Percentiles rank a stretch among this genome's conserved stretches.
phyloP scores from a whole-genome alignment of 2,888 invertebrate genomes.

The Watsonalla binaria region DNA sequence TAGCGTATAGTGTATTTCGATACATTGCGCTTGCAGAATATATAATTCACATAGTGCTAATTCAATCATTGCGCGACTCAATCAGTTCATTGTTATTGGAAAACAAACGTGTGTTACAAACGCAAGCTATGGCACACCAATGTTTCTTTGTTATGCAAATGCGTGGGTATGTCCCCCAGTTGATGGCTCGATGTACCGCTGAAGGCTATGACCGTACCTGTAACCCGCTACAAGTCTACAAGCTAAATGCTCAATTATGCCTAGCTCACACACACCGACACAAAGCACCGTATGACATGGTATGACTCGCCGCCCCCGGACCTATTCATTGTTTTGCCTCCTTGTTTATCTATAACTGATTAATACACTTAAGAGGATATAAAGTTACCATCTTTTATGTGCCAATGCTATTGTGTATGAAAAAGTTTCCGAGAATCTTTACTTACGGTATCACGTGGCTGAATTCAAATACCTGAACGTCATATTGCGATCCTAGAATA shows the following conservation, averaged over 20 bases:
- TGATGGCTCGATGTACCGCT: constrained; percentile 48
- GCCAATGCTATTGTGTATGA: background rate
- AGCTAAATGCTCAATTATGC: constrained; percentile 66
- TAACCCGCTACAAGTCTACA: constrained; percentile 56
- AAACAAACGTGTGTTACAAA: constrained; percentile 43
- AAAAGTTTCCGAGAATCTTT: background rate
- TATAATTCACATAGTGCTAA: background rate
- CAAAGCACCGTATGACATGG: constrained; percentile 33
- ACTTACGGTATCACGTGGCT: background rate
- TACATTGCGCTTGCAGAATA: background rate
- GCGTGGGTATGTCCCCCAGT: constrained; percentile 38
- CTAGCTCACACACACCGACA: constrained; percentile 31
- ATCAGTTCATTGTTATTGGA: constrained; percentile 21
- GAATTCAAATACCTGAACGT: no score
- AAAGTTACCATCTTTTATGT: background rate
- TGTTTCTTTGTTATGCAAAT: constrained; percentile 68
- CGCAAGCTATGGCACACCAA: constrained; percentile 32
- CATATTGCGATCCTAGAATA: no score
- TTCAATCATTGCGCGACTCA: constrained; percentile 6
- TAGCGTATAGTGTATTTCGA: no score
- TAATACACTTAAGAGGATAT: background rate
- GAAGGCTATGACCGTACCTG: constrained; percentile 59
- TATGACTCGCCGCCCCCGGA: constrained; percentile 20
- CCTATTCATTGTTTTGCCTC: constrained; percentile 1
- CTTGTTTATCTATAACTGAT: background rate